These are phyloP conservation scores for Andrena cerasifolii DNA, from an alignment of 1,140 invertebrate species.

Conservation along the genomic window DNA sequence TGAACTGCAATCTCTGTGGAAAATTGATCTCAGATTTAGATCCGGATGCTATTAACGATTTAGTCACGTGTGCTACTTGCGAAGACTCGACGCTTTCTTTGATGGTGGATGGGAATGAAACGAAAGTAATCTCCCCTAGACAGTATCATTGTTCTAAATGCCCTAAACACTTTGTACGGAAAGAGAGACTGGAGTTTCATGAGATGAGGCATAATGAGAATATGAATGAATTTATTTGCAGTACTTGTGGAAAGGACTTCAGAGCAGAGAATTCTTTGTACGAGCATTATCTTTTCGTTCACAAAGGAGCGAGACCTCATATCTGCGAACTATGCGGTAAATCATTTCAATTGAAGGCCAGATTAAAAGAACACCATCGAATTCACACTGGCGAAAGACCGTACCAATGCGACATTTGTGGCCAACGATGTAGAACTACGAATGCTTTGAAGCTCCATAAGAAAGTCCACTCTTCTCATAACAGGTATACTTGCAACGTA, in stretches of 20 bases:
- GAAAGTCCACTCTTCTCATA: slow-evolving; percentile 60
- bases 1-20: slow-evolving; percentile 62
- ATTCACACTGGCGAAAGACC: slow-evolving; percentile 67
- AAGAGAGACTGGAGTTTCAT: slow-evolving; percentile 68
- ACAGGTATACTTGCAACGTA: slow-evolving; percentile 58
- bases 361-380: slow-evolving; percentile 64
- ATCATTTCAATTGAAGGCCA: slow-evolving; percentile 65
- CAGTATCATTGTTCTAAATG: slow-evolving; percentile 67
- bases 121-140: slow-evolving; percentile 60
- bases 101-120: slow-evolving; percentile 58
- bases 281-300: slow-evolving; percentile 68
- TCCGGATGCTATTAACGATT: slow-evolving; percentile 59
- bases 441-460: slow-evolving; percentile 62
- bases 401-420: slow-evolving; percentile 63
- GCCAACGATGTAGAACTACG: slow-evolving; percentile 59
- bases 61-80: slow-evolving; percentile 55
- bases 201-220: slow-evolving; percentile 69
- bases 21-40: slow-evolving; percentile 56
- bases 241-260: slow-evolving; percentile 67
- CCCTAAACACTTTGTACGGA: slow-evolving; percentile 63
- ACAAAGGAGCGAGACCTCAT: slow-evolving; percentile 66
- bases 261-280: slow-evolving; percentile 67
- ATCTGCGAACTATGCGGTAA: slow-evolving; percentile 69
- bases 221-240: slow-evolving; percentile 67
- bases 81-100: slow-evolving; percentile 55